Conservation (phyloP, 2,888 invertebrate genomes). For the Didymodactylos carnosus region DNA sequence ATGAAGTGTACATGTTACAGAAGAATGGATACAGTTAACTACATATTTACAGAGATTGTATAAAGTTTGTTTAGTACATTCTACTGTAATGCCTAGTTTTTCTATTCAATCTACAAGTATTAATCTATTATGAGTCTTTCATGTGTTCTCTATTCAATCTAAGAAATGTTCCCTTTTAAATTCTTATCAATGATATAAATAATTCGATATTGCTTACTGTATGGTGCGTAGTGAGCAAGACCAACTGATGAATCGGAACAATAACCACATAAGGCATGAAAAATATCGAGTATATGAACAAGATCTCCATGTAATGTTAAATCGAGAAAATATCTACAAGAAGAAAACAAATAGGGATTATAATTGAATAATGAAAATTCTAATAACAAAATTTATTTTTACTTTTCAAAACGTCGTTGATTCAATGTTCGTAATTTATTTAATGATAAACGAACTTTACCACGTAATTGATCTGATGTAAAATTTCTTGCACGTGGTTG, state of each 20-base stretch:
- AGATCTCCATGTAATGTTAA: slow-evolving; percentile 5
- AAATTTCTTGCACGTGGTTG: slow-evolving; percentile 1
- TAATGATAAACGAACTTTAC: slow-evolving; percentile 5
- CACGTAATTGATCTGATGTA: slow-evolving; percentile 7
- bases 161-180: no score
- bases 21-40: no score
- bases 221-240: slow-evolving; percentile 16
- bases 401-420: slow-evolving; percentile 2
- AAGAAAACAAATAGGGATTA: not conserved
- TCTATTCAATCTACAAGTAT: no score
- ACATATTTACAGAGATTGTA: no score
- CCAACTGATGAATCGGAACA: slow-evolving; percentile 57
- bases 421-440: slow-evolving; percentile 2
- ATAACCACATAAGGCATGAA: slow-evolving; percentile 83
- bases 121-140: no score
- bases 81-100: no score
- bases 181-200: no score
- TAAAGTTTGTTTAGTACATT: no score
- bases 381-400: not conserved
- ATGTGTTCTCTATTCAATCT: no score
- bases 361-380: not conserved
- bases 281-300: slow-evolving; percentile 58
- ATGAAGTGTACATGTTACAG: no score
- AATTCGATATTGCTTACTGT: slow-evolving; percentile 16
- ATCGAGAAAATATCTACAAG: not conserved